Conservation (phyloP, 2,797 vertebrate genomes). For the Tragopan temminckii region DNA sequence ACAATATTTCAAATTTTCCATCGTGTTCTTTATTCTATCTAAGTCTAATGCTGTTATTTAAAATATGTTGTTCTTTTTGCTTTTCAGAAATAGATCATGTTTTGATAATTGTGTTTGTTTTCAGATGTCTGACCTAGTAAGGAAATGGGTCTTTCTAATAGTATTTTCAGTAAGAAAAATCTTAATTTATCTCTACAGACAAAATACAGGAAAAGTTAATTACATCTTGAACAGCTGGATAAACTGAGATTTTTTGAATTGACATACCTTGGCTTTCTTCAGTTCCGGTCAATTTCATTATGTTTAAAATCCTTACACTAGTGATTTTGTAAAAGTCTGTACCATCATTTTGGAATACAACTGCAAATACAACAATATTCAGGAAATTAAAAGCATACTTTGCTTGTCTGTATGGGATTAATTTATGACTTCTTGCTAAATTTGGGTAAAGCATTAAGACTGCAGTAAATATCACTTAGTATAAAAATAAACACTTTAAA, state of each 20-base stretch:
- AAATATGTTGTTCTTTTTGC: constrained; percentile 21
- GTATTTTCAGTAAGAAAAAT: neutral
- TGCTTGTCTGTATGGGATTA: neutral
- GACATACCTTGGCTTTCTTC: neutral
- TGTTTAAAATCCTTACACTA: neutral
- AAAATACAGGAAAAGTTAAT: neutral
- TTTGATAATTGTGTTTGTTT: constrained; percentile 31
- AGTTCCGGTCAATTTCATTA: neutral
- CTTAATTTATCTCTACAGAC: neutral
- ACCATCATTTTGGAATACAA: neutral
- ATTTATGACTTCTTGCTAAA: constrained; percentile 47
- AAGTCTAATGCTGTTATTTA: constrained; percentile 20
- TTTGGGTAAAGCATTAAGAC: constrained; percentile 30
- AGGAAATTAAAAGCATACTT: constrained; percentile 38
- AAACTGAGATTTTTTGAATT: neutral
- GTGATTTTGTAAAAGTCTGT: neutral
- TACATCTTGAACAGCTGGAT: neutral
- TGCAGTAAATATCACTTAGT: constrained; percentile 22
- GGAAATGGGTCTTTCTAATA: neutral
- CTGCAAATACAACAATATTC: constrained; percentile 1
- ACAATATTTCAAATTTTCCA: neutral
- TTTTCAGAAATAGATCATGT: constrained; percentile 54
- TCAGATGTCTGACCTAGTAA: constrained; percentile 41
- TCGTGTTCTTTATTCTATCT: constrained; percentile 13
- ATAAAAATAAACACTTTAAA: constrained; percentile 45